These are phyloP conservation scores for Triops cancriformis DNA, from an alignment of 1,140 invertebrate genomes.

Conservation along the genomic window DNA sequence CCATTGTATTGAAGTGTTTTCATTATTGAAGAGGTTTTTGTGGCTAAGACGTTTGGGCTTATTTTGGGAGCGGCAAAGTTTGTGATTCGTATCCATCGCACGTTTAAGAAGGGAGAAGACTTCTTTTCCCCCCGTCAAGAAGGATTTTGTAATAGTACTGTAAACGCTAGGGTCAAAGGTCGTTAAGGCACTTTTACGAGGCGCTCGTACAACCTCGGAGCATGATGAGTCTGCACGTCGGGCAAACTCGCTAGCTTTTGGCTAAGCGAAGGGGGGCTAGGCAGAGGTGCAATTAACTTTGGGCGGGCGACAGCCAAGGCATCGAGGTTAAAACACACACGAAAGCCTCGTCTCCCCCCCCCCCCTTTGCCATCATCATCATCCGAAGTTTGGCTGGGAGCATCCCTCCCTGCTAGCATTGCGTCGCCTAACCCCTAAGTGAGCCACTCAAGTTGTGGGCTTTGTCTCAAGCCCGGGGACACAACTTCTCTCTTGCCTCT, in stretches of 20 bases:
- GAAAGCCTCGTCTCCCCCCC: neutral
- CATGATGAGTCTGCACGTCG: conserved; percentile 4
- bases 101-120: neutral
- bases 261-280: neutral
- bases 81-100: neutral
- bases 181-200: conserved; percentile 10
- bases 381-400: neutral
- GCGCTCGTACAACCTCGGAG: conserved; percentile 2
- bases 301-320: neutral
- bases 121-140: neutral
- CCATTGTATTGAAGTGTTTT: too few species aligned
- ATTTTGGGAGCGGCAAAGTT: neutral
- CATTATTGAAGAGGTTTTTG: neutral
- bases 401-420: neutral
- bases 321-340: neutral
- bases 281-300: neutral
- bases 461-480: neutral
- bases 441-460: neutral
- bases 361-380: neutral
- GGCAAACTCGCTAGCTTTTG: neutral
- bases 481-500: neutral
- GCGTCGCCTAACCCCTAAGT: neutral
- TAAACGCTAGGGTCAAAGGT: conserved; percentile 4
- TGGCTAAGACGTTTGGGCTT: neutral
- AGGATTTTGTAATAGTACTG: neutral